Conservation (phyloP, 2,113 vertebrate species). For the Otocyon megalotis region DNA sequence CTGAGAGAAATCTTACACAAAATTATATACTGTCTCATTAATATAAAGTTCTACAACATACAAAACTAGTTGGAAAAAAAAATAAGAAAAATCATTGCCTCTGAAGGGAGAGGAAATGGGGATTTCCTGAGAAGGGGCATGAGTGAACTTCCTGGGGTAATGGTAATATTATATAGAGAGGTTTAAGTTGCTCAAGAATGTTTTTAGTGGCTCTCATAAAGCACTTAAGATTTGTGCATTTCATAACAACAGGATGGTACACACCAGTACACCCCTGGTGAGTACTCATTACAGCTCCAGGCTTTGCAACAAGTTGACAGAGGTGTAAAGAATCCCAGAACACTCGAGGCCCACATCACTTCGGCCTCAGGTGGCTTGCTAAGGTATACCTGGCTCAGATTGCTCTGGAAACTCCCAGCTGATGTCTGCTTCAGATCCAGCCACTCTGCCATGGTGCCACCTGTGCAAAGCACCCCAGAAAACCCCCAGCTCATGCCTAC, state of each 20-base stretch:
- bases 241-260: not conserved
- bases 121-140: not conserved
- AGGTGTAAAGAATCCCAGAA: not conserved
- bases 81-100: not conserved
- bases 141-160: not conserved
- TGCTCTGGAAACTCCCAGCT: not conserved
- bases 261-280: not conserved
- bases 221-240: not conserved
- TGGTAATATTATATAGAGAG: not conserved
- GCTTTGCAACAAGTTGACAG: not conserved
- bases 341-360: too few relatives aligned
- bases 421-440: not conserved
- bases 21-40: not conserved
- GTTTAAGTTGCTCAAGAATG: not conserved
- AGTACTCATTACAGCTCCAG: not conserved
- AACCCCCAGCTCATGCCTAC: not conserved
- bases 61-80: not conserved
- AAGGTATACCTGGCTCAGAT: not conserved
- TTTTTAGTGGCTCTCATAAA: not conserved
- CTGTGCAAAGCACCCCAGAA: not conserved
- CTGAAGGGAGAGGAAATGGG: not conserved
- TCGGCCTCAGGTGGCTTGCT: not conserved
- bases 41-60: not conserved
- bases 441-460: not conserved
- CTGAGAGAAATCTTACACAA: not conserved